Evolutionary conservation across 2,113 vertebrate species (phyloP).

Genomic region (Micromys minutus): DNA sequence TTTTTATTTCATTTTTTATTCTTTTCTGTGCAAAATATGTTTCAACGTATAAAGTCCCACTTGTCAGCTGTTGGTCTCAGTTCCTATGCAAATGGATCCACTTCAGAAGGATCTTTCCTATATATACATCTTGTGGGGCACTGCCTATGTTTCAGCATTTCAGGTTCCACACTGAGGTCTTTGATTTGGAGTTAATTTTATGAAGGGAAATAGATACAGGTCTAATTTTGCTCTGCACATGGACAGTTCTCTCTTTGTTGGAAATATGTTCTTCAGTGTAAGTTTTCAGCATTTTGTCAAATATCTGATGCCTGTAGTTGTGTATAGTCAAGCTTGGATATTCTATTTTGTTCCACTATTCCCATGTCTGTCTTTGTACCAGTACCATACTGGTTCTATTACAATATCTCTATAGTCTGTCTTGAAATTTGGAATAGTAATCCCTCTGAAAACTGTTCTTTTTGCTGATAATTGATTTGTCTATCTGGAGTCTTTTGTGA

Average conservation of each 20-base stretch:
- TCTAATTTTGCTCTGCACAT: neutral
- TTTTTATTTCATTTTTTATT: neutral
- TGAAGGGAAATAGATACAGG: neutral
- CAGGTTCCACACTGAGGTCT: neutral
- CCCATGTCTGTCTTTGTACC: neutral
- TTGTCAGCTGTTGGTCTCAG: neutral
- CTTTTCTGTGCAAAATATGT: neutral
- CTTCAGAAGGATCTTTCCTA: neutral
- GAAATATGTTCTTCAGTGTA: neutral
- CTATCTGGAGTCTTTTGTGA: neutral
- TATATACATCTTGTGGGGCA: neutral
- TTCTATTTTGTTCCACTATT: neutral
- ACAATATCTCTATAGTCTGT: neutral
- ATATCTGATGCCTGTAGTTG: neutral
- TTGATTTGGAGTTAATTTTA: neutral
- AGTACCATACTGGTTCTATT: neutral
- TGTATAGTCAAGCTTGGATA: neutral
- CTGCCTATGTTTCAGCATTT: neutral
- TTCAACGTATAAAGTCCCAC: neutral
- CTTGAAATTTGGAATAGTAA: neutral
- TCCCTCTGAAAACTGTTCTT: neutral
- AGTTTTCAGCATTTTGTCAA: neutral
- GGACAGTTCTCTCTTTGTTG: neutral
- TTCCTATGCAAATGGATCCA: neutral
- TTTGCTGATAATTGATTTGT: neutral